Conservation (phyloP, 2,113 vertebrate genomes). For the Indri indri region DNA sequence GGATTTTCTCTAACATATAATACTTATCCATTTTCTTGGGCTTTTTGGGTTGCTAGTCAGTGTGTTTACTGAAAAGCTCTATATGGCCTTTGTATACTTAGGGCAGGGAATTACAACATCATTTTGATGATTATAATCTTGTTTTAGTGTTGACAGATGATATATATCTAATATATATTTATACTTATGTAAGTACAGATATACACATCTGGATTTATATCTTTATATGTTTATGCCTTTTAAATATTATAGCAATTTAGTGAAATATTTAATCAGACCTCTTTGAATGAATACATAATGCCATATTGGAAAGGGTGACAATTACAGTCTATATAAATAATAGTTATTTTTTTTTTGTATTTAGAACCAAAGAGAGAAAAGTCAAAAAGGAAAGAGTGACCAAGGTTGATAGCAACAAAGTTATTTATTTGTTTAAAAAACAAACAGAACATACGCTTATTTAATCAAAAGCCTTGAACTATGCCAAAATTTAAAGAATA, state of each 20-base stretch:
- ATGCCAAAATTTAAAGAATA: constrained; percentile 68
- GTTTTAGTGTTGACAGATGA: neutral
- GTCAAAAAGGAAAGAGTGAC: neutral
- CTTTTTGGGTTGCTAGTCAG: neutral
- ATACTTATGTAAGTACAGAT: neutral
- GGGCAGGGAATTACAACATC: neutral
- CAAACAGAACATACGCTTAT: neutral
- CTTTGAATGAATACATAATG: constrained; percentile 1
- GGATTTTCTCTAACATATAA: neutral
- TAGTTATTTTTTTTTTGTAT: neutral
- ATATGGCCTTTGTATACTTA: neutral
- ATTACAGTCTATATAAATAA: neutral
- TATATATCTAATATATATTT: neutral
- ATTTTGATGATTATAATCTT: neutral
- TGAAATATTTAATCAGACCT: constrained; percentile 32
- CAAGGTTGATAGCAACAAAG: neutral
- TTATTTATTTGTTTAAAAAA: neutral
- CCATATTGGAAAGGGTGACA: neutral
- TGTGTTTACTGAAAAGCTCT: neutral
- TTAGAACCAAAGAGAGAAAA: constrained; percentile 22
- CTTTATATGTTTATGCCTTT: neutral
- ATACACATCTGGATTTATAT: neutral
- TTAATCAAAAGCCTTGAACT: constrained; percentile 71
- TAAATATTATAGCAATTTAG: constrained; percentile 57
- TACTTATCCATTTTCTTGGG: neutral